Evolutionary conservation across 2,888 invertebrate species (phyloP).

Genomic region (Ophraella communa): DNA sequence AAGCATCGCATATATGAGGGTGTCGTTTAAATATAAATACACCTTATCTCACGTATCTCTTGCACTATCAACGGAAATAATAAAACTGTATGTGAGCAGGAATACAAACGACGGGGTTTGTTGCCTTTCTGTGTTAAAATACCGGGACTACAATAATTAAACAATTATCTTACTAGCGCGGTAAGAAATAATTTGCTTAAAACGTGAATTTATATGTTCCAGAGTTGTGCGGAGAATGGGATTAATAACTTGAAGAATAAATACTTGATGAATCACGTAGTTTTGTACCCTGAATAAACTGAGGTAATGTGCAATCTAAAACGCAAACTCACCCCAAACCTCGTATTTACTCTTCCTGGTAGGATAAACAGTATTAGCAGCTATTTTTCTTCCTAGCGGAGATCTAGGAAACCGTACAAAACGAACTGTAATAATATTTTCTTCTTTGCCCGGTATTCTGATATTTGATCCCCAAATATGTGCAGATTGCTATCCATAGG

Average conservation of each 20-base stretch:
- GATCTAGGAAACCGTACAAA: conserved; percentile 17
- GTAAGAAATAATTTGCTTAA: too few species aligned
- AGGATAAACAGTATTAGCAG: conserved; percentile 21
- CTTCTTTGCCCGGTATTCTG: conserved; percentile 31
- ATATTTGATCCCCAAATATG: conserved; percentile 34
- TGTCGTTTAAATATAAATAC: conserved; percentile 31
- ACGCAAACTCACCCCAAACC: neutral
- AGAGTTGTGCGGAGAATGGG: too few species aligned
- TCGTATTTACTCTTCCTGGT: neutral
- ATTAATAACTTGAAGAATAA: neutral
- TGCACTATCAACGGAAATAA: conserved; percentile 54
- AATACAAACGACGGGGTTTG: conserved; percentile 46
- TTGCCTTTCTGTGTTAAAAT: conserved; percentile 10
- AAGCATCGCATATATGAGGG: conserved; percentile 13
- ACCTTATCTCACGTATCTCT: conserved; percentile 54
- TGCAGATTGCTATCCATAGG: conserved; percentile 47
- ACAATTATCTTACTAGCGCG: conserved; percentile 14
- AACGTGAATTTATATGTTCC: neutral
- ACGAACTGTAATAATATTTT: conserved; percentile 36
- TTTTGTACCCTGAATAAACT: neutral
- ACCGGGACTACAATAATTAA: conserved; percentile 12
- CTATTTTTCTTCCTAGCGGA: conserved; percentile 27
- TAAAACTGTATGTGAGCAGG: conserved; percentile 51
- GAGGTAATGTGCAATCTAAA: neutral
- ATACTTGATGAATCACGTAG: neutral